Percentiles rank a stretch among this genome's conserved stretches.
Conservation (phyloP, 1,140 invertebrate genomes). For the Drosophila kurseongensis region DNA sequence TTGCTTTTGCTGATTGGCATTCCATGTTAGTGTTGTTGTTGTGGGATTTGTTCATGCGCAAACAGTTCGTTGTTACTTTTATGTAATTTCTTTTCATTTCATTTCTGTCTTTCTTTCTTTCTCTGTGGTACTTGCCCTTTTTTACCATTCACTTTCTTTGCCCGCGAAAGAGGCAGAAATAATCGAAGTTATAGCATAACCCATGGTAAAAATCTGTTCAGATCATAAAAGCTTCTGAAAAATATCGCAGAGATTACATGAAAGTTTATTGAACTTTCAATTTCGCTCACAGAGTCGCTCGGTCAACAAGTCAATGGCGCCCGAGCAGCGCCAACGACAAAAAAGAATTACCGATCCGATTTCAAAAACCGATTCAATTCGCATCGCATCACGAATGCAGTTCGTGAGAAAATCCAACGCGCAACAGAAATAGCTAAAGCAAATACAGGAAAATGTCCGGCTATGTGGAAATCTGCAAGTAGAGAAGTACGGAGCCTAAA, state of each 20-base stretch:
- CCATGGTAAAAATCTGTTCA: conserved; percentile 4
- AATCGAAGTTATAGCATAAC: conserved; percentile 10
- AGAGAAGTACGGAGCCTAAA: not conserved
- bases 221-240: conserved; percentile 18
- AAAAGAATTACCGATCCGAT: conserved; percentile 40
- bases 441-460: conserved; percentile 33
- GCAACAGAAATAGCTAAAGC: conserved; percentile 20
- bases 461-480: conserved; percentile 10
- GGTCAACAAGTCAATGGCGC: conserved; percentile 82
- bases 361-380: conserved; percentile 34
- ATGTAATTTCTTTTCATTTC: conserved; percentile 79
- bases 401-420: conserved; percentile 43
- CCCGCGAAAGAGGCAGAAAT: conserved; percentile 16
- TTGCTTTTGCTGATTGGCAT: conserved; percentile 47
- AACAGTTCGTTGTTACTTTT: conserved; percentile 78
- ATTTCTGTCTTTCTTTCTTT: conserved; percentile 23
- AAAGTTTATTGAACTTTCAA: conserved; percentile 84
- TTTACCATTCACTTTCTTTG: conserved; percentile 74
- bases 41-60: conserved; percentile 54
- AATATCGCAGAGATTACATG: conserved; percentile 54
- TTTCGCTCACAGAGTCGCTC: conserved; percentile 79
- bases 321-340: conserved; percentile 31
- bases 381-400: conserved; percentile 46
- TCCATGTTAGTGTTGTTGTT: conserved; percentile 33
- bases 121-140: conserved; percentile 28